Percentiles rank a stretch among this genome's conserved stretches.
phyloP scores from a whole-genome alignment of 2,113 vertebrate genomes.

The Ibidorhyncha struthersii region DNA sequence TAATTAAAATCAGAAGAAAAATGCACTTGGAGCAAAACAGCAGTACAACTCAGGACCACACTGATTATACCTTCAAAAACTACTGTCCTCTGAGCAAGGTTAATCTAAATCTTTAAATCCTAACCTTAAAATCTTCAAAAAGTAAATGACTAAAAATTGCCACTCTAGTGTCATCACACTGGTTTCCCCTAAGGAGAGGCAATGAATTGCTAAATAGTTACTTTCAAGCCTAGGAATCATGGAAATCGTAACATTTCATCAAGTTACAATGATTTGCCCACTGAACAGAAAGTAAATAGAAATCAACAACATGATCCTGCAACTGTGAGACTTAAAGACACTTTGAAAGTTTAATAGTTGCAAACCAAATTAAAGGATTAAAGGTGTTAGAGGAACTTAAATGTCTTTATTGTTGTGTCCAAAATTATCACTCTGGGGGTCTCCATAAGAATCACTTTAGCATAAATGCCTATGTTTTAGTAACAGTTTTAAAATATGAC shows the following conservation, averaged over 20 bases:
- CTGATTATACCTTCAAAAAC: background rate
- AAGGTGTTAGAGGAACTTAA: background rate
- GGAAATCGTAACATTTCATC: slow-evolving; percentile 2
- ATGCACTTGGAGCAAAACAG: background rate
- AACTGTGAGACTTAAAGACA: background rate
- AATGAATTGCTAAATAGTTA: background rate
- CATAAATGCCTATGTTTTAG: background rate
- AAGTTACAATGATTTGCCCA: background rate
- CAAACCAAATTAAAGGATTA: slow-evolving; percentile 20
- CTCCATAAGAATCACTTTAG: background rate
- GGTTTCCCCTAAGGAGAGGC: background rate
- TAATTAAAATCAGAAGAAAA: background rate
- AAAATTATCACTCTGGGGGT: background rate
- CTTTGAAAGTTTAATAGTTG: background rate
- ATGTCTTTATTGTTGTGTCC: background rate
- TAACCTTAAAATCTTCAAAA: background rate
- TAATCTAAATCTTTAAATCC: background rate
- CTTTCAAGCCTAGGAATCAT: background rate
- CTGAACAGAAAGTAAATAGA: background rate
- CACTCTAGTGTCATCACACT: background rate
- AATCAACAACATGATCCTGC: background rate
- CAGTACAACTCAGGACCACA: background rate
- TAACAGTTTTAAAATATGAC: background rate
- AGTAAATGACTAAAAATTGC: background rate
- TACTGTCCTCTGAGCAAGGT: background rate